A percentile compares a stretch with the other conserved stretches of the same genome.
Conservation (phyloP, 2,113 vertebrate genomes). For the Verasper variegatus region DNA sequence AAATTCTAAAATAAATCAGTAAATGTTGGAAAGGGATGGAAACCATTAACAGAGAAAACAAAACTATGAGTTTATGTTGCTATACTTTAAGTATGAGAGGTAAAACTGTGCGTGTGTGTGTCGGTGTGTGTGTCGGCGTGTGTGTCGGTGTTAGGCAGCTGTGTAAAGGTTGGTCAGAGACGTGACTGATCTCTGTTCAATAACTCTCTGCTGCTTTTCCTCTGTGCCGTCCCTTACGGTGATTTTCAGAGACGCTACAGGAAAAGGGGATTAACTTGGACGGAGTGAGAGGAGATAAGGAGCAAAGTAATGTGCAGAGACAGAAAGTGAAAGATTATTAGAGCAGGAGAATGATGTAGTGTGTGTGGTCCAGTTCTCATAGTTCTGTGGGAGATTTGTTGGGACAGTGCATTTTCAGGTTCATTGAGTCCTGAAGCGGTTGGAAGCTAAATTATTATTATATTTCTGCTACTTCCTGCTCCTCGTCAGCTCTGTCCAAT, state of each 20-base stretch:
- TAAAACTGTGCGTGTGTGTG: too few species aligned
- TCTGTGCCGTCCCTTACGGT: background rate
- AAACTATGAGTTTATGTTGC: too few species aligned
- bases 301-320: slow-evolving; percentile 10
- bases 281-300: slow-evolving; percentile 7
- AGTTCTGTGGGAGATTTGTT: slow-evolving; percentile 39
- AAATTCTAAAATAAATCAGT: background rate
- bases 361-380: slow-evolving; percentile 25
- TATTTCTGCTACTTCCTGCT: slow-evolving; percentile 9
- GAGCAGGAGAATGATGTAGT: slow-evolving; percentile 29
- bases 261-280: slow-evolving; percentile 37
- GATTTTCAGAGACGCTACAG: slow-evolving; percentile 13
- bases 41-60: too few species aligned
- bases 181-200: slow-evolving; percentile 31
- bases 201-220: slow-evolving; percentile 2
- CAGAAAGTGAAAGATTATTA: slow-evolving; percentile 13
- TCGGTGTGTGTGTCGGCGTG: too few species aligned
- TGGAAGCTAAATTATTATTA: slow-evolving; percentile 4
- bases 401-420: slow-evolving; percentile 28
- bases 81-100: too few species aligned
- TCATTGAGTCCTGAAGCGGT: slow-evolving; percentile 47
- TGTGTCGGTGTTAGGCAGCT: slow-evolving; percentile 4
- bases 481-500: background rate
- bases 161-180: slow-evolving; percentile 8
- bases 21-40: too few species aligned